Percentiles rank a stretch among this genome's conserved stretches.
These are phyloP conservation scores for Drosophila maculinotata DNA, from an alignment of 2,888 invertebrate genomes.

Conservation along the genomic window DNA sequence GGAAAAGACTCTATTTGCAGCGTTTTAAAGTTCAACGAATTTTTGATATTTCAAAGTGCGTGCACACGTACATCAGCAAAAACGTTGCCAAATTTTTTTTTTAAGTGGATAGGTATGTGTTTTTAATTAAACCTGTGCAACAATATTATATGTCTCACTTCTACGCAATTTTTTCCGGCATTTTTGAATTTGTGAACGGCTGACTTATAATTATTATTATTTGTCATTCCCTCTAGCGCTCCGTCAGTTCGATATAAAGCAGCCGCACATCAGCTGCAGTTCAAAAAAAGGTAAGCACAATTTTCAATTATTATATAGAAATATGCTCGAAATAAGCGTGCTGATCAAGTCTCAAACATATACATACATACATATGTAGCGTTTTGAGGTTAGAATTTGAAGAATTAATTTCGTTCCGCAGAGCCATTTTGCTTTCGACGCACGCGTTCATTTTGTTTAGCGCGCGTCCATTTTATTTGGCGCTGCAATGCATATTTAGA, in stretches of 20 bases:
- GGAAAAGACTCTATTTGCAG: background rate
- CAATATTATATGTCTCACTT: background rate
- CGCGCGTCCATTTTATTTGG: background rate
- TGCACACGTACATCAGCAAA: conserved; percentile 28
- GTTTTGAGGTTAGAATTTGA: background rate
- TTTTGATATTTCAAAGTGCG: conserved; percentile 41
- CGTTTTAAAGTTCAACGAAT: conserved; percentile 37
- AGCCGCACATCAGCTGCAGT: conserved; percentile 3
- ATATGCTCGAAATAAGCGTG: background rate
- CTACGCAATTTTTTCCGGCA: conserved; percentile 1
- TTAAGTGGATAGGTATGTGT: conserved; percentile 43
- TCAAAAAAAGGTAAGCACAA: conserved; percentile 30
- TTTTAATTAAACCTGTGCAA: background rate
- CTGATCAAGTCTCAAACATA: conserved; percentile 12
- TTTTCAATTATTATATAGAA: background rate
- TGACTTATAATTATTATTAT: conserved; percentile 33
- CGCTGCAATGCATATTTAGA: conserved; percentile 31
- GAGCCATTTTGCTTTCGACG: background rate
- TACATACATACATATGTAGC: background rate
- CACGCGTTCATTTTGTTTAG: background rate
- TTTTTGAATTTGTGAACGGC: conserved; percentile 1
- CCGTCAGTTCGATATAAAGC: conserved; percentile 5
- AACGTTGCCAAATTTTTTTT: conserved; percentile 38
- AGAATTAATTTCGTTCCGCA: too few species aligned
- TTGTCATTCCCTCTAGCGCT: conserved; percentile 42